Conservation (phyloP, 35 echinoderm and acorn worm genomes). For the Anneissia japonica region DNA sequence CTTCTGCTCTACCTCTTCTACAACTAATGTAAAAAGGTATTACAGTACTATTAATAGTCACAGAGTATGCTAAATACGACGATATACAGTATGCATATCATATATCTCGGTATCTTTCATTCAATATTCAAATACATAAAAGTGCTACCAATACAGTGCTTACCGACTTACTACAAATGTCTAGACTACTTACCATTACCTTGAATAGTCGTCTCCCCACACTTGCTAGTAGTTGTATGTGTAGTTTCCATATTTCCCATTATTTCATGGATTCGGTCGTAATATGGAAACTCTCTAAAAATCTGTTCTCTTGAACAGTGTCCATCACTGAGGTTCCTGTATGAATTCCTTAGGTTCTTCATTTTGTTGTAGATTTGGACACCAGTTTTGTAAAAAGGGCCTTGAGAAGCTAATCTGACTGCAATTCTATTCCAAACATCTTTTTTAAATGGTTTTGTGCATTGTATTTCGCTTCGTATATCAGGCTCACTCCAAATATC, state of each 20-base stretch:
- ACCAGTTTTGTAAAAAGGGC: neutral
- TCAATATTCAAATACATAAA: too few species aligned
- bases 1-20: too few species aligned
- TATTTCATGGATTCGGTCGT: neutral
- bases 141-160: too few species aligned
- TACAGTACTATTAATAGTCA: too few species aligned
- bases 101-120: too few species aligned
- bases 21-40: too few species aligned
- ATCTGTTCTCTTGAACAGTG: neutral
- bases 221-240: neutral
- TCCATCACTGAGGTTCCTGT: neutral
- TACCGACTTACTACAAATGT: too few species aligned
- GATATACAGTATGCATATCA: too few species aligned
- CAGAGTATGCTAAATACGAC: too few species aligned
- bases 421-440: neutral
- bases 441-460: neutral
- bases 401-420: neutral
- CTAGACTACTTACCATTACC: neutral
- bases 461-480: neutral
- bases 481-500: neutral
- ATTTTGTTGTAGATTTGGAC: neutral
- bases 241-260: neutral
- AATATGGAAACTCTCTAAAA: neutral
- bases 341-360: neutral
- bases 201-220: neutral